Evolutionary conservation across 1,140 invertebrate genomes (phyloP).

Genomic region (Zelostemma sp.): DNA sequence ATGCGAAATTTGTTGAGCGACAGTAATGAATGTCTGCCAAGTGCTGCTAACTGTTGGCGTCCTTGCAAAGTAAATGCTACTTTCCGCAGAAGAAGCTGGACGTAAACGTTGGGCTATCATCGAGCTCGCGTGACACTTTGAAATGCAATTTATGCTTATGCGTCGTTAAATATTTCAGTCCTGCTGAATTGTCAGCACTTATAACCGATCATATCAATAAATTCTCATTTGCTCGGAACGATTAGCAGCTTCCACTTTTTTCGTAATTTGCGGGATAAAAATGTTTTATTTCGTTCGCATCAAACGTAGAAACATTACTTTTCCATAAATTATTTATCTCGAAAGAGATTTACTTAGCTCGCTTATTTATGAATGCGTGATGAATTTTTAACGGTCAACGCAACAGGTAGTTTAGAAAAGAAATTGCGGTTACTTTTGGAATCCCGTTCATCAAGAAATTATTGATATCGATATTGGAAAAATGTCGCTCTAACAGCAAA

Average conservation of each 20-base stretch:
- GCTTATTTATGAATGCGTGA: not conserved
- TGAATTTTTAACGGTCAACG: not conserved
- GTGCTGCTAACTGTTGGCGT: slow-evolving; percentile 26
- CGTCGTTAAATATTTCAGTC: slow-evolving; percentile 24
- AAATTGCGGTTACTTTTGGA: not conserved
- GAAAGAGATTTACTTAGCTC: too few species aligned
- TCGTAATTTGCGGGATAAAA: too few species aligned
- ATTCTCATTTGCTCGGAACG: slow-evolving; percentile 1
- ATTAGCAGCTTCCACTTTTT: too few species aligned
- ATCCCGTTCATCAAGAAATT: not conserved
- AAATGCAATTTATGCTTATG: slow-evolving; percentile 32
- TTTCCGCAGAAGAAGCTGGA: slow-evolving; percentile 1
- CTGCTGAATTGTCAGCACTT: slow-evolving; percentile 13
- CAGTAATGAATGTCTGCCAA: not conserved
- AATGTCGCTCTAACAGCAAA: not conserved
- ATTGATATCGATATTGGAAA: not conserved
- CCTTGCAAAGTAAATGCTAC: slow-evolving; percentile 31
- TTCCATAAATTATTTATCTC: not conserved
- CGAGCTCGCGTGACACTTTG: slow-evolving; percentile 19
- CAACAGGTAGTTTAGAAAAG: not conserved
- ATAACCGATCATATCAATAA: not conserved
- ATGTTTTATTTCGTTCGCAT: too few species aligned
- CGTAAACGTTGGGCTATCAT: slow-evolving; percentile 14
- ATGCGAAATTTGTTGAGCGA: too few species aligned
- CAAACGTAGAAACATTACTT: not conserved